Evolutionary conservation across 2,113 vertebrate genomes (phyloP).

Genomic region (Circaetus cinerascens): DNA sequence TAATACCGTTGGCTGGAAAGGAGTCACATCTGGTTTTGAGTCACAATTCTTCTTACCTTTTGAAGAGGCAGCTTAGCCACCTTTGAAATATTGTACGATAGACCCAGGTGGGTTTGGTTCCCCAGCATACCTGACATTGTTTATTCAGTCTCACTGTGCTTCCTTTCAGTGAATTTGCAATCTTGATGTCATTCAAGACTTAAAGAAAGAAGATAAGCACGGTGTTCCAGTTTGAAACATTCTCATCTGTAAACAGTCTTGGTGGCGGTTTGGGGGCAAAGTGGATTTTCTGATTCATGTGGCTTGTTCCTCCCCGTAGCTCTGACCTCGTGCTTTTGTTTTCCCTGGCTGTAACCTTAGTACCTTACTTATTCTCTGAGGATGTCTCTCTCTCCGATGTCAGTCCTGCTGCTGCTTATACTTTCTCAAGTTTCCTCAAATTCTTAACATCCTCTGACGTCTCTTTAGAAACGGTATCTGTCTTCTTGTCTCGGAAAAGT

Average conservation of each 20-base stretch:
- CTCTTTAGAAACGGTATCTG: not conserved
- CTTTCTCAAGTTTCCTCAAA: not conserved
- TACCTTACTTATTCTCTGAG: not conserved
- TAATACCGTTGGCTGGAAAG: not conserved
- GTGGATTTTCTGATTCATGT: not conserved
- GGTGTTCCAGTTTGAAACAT: rapidly evolving
- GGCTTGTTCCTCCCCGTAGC: not conserved
- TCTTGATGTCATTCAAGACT: not conserved
- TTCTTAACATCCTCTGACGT: not conserved
- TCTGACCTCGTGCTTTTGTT: not conserved
- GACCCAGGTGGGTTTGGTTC: not conserved
- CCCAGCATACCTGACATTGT: not conserved
- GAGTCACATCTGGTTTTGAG: not conserved
- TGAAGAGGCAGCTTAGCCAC: not conserved
- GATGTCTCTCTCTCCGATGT: not conserved
- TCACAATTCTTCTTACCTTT: not conserved
- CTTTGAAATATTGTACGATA: rapidly evolving
- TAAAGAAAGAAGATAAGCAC: not conserved
- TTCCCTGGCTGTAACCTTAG: not conserved
- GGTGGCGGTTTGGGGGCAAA: not conserved
- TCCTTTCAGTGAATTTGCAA: not conserved
- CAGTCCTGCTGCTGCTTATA: not conserved
- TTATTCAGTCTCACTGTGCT: not conserved
- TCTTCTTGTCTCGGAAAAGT: not conserved
- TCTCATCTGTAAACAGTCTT: not conserved